These are phyloP conservation scores for Mus minutoides DNA, from an alignment of 2,797 vertebrate species.

Conservation along the genomic window DNA sequence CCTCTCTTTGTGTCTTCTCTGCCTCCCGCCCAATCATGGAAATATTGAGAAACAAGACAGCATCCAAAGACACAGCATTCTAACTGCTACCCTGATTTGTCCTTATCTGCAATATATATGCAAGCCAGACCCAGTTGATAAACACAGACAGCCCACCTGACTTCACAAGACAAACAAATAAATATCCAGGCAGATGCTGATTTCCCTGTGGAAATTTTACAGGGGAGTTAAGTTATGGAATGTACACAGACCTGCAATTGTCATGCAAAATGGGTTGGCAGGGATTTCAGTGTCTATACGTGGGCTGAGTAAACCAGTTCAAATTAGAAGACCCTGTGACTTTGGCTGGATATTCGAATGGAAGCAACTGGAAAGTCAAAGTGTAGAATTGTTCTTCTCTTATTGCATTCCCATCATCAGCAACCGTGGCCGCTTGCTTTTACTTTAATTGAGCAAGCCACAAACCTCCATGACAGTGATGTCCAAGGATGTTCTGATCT, in stretches of 20 bases:
- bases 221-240: constrained; percentile 72
- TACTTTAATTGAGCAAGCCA: neutral
- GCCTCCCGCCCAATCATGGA: neutral
- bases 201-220: constrained; percentile 79
- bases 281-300: constrained; percentile 60
- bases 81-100: constrained; percentile 50
- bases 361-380: constrained; percentile 27
- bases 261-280: constrained; percentile 63
- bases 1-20: neutral
- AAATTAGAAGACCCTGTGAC: constrained; percentile 49
- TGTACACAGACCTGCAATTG: constrained; percentile 73
- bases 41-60: constrained; percentile 61
- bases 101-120: constrained; percentile 76
- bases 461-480: neutral
- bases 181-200: constrained; percentile 68
- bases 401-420: neutral
- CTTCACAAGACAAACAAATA: constrained; percentile 79
- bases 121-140: constrained; percentile 66
- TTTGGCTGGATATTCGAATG: constrained; percentile 43
- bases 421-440: neutral
- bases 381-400: neutral
- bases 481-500: neutral
- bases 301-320: constrained; percentile 67
- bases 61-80: constrained; percentile 48
- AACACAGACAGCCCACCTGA: constrained; percentile 73